phyloP scores from a whole-genome alignment of 2,888 invertebrate genomes.

The Stegana nigrithorax region DNA sequence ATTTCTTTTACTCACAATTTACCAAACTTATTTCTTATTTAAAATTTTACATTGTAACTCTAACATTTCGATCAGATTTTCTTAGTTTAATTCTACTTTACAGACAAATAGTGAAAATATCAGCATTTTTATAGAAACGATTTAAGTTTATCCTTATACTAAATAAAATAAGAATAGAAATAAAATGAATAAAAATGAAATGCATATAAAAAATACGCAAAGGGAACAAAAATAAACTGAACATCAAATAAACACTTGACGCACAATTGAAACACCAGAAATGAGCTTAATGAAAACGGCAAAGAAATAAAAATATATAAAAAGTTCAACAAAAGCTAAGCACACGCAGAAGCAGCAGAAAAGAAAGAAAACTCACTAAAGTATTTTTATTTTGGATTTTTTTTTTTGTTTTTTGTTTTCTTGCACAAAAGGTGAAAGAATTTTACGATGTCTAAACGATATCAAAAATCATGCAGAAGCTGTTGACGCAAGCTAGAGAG shows the following conservation, averaged over 20 bases:
- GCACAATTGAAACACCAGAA: conserved; percentile 7
- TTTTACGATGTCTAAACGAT: background rate
- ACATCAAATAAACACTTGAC: conserved; percentile 8
- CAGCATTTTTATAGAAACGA: no score
- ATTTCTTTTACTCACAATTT: no score
- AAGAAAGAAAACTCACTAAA: background rate
- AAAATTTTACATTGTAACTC: no score
- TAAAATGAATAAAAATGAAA: background rate
- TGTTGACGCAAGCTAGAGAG: background rate
- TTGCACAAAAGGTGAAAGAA: conserved; percentile 7
- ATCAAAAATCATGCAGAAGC: background rate
- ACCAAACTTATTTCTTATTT: no score
- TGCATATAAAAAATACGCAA: background rate
- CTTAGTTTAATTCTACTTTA: no score
- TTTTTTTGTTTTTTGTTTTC: background rate
- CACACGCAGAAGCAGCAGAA: no score
- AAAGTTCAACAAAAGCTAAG: no score
- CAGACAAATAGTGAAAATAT: no score
- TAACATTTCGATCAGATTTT: no score
- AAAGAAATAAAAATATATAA: background rate
- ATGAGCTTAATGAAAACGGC: conserved; percentile 1
- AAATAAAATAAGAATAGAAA: background rate
- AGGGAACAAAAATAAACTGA: conserved; percentile 1
- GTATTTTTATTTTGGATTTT: no score
- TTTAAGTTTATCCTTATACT: no score